These are phyloP conservation scores for Misgurnus anguillicaudatus DNA, from an alignment of 2,113 vertebrate species.

Conservation along the genomic window DNA sequence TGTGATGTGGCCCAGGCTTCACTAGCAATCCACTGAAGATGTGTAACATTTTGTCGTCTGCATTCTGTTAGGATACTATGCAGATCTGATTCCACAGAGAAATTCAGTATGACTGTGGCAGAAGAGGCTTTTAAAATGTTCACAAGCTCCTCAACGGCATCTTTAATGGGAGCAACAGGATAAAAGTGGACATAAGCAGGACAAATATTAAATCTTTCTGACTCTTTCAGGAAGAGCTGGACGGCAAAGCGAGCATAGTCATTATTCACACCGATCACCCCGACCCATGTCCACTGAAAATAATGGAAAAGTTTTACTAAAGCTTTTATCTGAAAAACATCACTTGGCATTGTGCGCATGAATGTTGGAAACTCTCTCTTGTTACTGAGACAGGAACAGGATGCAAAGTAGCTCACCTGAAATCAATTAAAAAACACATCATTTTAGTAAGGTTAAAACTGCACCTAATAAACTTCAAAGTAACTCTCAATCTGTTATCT, in stretches of 20 bases:
- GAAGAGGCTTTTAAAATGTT: conserved; percentile 58
- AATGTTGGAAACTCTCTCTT: conserved; percentile 71
- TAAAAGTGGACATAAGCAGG: conserved; percentile 70
- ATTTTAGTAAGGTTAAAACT: conserved; percentile 9
- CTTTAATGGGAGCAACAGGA: conserved; percentile 55
- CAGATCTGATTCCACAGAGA: conserved; percentile 69
- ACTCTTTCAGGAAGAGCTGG: conserved; percentile 72
- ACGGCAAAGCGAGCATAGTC: conserved; percentile 74
- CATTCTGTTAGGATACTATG: conserved; percentile 65
- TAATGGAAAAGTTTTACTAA: conserved; percentile 66
- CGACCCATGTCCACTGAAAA: conserved; percentile 76
- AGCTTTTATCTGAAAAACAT: conserved; percentile 72
- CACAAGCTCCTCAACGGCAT: conserved; percentile 60
- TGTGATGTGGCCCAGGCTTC: conserved; percentile 72
- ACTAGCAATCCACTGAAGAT: conserved; percentile 72
- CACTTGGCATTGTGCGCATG: conserved; percentile 77
- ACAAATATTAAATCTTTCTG: conserved; percentile 63
- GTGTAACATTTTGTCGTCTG: conserved; percentile 61
- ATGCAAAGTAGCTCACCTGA: conserved; percentile 77
- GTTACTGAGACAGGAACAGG: conserved; percentile 73
- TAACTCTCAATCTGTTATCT: neutral
- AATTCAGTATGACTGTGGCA: conserved; percentile 70
- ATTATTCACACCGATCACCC: conserved; percentile 69
- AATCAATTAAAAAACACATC: conserved; percentile 37
- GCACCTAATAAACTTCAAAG: neutral